Base-by-base conservation (phyloP, 2,113 vertebrate genomes). In the Tringa solitaria region DNA sequence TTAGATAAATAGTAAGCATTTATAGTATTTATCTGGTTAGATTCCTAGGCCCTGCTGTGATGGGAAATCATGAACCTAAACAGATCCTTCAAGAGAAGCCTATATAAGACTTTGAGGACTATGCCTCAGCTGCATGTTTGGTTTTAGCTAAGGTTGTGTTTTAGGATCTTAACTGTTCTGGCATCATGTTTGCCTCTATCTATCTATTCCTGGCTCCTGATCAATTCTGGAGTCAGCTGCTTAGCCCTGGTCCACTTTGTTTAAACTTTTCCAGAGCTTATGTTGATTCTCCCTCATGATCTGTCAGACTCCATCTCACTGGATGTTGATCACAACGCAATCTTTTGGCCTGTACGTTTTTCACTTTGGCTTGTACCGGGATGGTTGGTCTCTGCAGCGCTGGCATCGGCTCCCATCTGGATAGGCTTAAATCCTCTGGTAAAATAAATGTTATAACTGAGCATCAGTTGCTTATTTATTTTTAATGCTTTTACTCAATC, bases 251-350 rank as follows among this genome's bases (percentile, higher is more conserved):
- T 28, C 30, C 8, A 3, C 53, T 70, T 35, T 37, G 28, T 45
- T 54, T n/a, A 20, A 82, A 18, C 43, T n/a, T n/a, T 56, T 14
- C 12, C 4, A 32, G 65, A 82, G 37, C 11, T 82, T 50, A 12
- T 75, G 16, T 17, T 79, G 61, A 32, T 12, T 39, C 19, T 61
- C 6, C 8, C 6, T 74, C 10, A 8, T 28, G 30, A 15, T 24
- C 10, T 33, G 7, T 84, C 60, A 67, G 60, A 35, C 12, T 74
- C 26, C 4, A 6, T 45, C 35, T 78, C 56, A 24, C 26, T 35
- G 33, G 26, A 7, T 10, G 5, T 23, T 1, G 12, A 12, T 64
- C 11, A 39, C 12, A 56, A 24, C 0, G 2, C 4, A 5, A 3
- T 46, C 45, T 69, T 20, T 84, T 73, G 10, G 7, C 48, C 56